These are phyloP conservation scores for Pempheris klunzingeri DNA, from an alignment of 2,797 vertebrate genomes.

Conservation along the genomic window DNA sequence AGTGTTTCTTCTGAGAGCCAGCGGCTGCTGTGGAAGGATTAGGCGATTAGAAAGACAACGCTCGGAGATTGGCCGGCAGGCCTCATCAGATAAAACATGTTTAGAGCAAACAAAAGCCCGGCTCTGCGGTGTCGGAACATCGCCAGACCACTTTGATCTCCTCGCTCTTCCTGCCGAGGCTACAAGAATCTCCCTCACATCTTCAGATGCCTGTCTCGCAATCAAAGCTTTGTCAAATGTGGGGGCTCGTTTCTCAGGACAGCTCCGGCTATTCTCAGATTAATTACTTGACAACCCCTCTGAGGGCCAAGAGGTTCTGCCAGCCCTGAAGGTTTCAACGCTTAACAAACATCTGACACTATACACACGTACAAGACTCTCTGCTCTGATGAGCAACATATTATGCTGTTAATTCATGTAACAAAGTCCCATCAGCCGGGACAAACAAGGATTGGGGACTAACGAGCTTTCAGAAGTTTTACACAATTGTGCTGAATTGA, in stretches of 20 bases:
- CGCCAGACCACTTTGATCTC: conserved; percentile 70
- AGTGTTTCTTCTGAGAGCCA: conserved; percentile 25
- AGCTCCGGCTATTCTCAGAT: conserved; percentile 66
- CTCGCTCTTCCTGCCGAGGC: conserved; percentile 50
- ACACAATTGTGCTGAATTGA: background rate
- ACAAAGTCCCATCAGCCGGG: conserved; percentile 2
- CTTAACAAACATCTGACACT: conserved; percentile 52
- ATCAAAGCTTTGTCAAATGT: conserved; percentile 70
- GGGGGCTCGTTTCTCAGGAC: conserved; percentile 56
- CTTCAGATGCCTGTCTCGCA: conserved; percentile 64
- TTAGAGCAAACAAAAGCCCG: conserved; percentile 72
- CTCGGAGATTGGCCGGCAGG: conserved; percentile 53
- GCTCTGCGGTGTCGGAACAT: conserved; percentile 63
- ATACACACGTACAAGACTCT: conserved; percentile 32
- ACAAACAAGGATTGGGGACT: conserved; percentile 7
- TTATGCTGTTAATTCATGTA: conserved; percentile 10
- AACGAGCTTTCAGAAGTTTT: conserved; percentile 8
- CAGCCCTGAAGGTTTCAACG: conserved; percentile 59
- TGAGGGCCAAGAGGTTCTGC: conserved; percentile 60
- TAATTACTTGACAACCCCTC: conserved; percentile 72
- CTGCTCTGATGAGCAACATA: conserved; percentile 29
- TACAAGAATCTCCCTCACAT: conserved; percentile 64
- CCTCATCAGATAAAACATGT: conserved; percentile 74
- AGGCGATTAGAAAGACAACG: conserved; percentile 65
- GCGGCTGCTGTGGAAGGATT: conserved; percentile 61